Base-by-base conservation (phyloP, 2,797 vertebrate species). In the Esox lucius region DNA sequence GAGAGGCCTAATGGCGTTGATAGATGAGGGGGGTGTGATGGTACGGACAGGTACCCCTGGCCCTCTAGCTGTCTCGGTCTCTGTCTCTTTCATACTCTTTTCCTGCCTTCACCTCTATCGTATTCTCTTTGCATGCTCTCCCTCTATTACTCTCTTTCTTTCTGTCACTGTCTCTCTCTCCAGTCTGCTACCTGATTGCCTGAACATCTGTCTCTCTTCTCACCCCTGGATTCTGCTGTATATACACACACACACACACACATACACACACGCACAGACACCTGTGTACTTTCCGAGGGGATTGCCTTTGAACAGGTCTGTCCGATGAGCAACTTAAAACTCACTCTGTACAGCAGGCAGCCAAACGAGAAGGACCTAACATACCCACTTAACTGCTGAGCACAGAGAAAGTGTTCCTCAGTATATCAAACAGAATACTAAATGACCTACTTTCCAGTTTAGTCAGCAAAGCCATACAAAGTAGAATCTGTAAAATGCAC, bases 341-440 rank as follows among this genome's bases (percentile, higher is more conserved):
- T 22, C 39, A 1, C 79, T 81, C 81, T 76, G 35, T 59, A 76
- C 76, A 68, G 35, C 35, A 77, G 48, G 78, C 72, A 28, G 70
- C 69, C 42, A 69, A 77, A 83, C 72, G 77, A 51, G n/a, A 31
- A 76, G 53, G 67, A 74, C 77, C 73, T 64, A 84, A 79, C 70
- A 71, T 22, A 77, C 79, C 79, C 31, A 78, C 81, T 84, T 77
- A 83, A 83, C 67, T 87, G 89, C 88, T 90, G 89, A 88, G 85
- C 53, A 1, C 72, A 68, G 81, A 70, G 51, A 85, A 56, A 82
- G 83, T 79, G 31, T 12, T 83, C 48, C 46, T 61, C 24, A 6
- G 39, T 31, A 51, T 75, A 87, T 91, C 84, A 90, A 88, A 90
- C 88, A 66, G 87, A 91, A 91, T 91, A 79, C 78, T 82, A 69